Evolutionary conservation across 2,113 vertebrate genomes (phyloP).

Genomic region (Podarcis raffonei): DNA sequence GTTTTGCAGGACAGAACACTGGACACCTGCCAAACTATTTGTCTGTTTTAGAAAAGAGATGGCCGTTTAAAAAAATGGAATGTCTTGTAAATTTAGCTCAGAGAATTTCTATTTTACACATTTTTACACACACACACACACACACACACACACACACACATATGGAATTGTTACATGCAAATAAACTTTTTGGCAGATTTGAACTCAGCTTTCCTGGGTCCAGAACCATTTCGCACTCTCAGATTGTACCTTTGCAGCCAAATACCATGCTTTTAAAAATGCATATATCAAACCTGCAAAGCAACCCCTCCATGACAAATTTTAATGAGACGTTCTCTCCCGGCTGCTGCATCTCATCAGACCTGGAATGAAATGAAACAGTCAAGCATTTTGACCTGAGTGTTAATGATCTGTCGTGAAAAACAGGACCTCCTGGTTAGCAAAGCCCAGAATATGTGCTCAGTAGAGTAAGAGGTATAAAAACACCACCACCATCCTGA

Average conservation of each 20-base stretch:
- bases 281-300: neutral
- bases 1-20: too few relatives aligned
- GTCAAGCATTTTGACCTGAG: constrained; percentile 15
- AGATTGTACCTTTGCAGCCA: rapidly evolving
- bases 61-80: too few relatives aligned
- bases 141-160: too few relatives aligned
- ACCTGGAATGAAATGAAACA: constrained; percentile 44
- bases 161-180: neutral
- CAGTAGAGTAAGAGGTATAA: neutral
- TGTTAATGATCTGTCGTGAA: constrained; percentile 52
- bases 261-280: rapidly evolving
- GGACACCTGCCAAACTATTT: too few relatives aligned
- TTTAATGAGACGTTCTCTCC: constrained; percentile 41
- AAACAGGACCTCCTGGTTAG: constrained; percentile 44
- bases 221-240: neutral
- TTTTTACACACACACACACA: too few relatives aligned
- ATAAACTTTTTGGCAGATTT: too few relatives aligned
- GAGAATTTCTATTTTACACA: too few relatives aligned
- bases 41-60: too few relatives aligned
- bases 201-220: neutral
- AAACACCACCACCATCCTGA: neutral
- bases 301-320: neutral
- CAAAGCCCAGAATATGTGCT: constrained; percentile 44
- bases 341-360: neutral
- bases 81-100: too few relatives aligned